Base-by-base conservation (phyloP, 2,113 vertebrate genomes). In the Fukomys damarensis region DNA sequence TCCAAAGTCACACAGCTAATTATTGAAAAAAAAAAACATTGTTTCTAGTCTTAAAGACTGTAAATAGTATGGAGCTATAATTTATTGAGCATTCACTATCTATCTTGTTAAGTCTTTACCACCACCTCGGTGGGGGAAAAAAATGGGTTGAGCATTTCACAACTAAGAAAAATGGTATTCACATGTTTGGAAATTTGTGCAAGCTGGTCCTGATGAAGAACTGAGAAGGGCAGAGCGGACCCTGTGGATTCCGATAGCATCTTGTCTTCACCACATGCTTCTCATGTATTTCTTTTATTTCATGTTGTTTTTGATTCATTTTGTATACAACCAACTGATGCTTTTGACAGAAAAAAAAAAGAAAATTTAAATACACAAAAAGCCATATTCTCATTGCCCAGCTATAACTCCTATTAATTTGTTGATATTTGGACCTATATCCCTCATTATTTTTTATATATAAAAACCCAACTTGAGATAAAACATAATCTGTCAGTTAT, bases 1-100 rank as follows among this genome's bases (percentile, higher is more conserved):
- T n/a, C 38, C 22, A 63, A 93, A 96, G 87, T 49, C 95, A 91
- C 66, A 91, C 68, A 95, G 87, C 65, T 72, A 58, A 77, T 82
- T 70, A 66, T 35, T 80, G 61, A 83, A 97, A 84, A 68, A 94
- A 76, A 9, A 68, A 94, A 76, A 9, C 61, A 72, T 90, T 28
- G 49, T 81, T 70, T 77, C 28, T 83, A 5, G 20, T 72, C 46
- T 81, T 84, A 46, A 54, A 58, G 35, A 82, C 54, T 68, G 46
- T 3, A n/a, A 9, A 2, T 54, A 32, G 61, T 3, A 12, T 28
- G 12, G 19, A 49, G n/a, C 24, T 83, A 22, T 82, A 17, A n/a
- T 66, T 90, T 82, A 68, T 2, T 24, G 30, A 76, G 7, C 54
- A 19, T 43, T 79, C 26, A 30, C 12, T 30, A 2, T 52, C 13